Evolutionary conservation across 1,140 invertebrate genomes (phyloP), one percentile per base, ranked within the genome.

Genomic region (Thaumetopoea pityocampa): DNA sequence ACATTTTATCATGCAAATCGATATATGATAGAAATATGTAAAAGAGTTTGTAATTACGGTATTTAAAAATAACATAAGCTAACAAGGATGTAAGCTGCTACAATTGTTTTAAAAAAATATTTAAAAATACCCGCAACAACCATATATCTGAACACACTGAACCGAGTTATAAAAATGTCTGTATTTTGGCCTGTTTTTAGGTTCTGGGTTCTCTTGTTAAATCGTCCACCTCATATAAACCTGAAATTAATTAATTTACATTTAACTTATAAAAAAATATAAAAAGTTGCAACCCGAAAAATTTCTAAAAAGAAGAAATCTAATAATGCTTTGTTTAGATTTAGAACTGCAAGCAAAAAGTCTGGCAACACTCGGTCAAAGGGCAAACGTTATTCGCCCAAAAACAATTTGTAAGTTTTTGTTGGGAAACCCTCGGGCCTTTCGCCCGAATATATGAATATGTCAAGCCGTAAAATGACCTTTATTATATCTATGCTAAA

Each of bases 341-440:
- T 40, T 40, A 40, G 26, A 40, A n/a, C 10, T 26, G 17, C 22
- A 6, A 17, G 36, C 10, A 19, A 20, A 41, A 41, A 41, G 32
- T 23, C 34, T 30, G 37, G 37, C 28, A 41, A 41, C 37, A 41
- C 18, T 32, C 34, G 44, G 43, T 40, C 49, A 60, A 53, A 60
- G 49, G 47, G 30, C 47, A 54, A 54, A 36, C 55, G 50, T 36
- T 54, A 50, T 52, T 44, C 42, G 37, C 28, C 26, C 46, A 58
- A 59, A 67, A 64, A 64, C 56, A 55, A 64, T 61, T 64, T 56
- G 56, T 48, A 53, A 62, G 51, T 61, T 63, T 60, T 60, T 67
- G 57, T 41, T 32, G 42, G 32, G 14, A 17, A 35, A 27, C 41
- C 43, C 36, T 38, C 20, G 41, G 48, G 36, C 54, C 48, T 51